phyloP scores from a whole-genome alignment of 1,140 invertebrate genomes.

The Elymnias hypermnestra region DNA sequence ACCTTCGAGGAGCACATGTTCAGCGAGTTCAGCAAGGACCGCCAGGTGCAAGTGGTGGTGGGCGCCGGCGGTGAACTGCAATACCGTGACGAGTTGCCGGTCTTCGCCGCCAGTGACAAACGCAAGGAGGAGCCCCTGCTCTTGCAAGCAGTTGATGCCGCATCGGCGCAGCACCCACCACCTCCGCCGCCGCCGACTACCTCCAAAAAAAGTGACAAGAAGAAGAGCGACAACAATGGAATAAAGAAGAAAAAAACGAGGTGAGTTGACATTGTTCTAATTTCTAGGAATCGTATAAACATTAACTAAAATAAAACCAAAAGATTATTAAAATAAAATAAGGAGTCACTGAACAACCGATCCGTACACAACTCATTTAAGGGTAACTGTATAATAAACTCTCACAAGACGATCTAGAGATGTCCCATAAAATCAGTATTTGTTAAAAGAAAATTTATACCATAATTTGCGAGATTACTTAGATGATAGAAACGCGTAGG shows the following conservation, averaged over 20 bases:
- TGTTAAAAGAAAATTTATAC: too few relatives aligned
- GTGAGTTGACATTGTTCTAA: constrained; percentile 71
- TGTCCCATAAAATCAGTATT: too few relatives aligned
- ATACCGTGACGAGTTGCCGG: constrained; percentile 72
- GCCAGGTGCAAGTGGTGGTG: constrained; percentile 83
- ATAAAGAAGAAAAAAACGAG: constrained; percentile 96
- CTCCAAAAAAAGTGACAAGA: constrained; percentile 84
- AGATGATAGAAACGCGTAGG: too few relatives aligned
- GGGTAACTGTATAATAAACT: too few relatives aligned
- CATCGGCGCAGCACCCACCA: constrained; percentile 36
- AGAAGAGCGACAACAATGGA: constrained; percentile 90
- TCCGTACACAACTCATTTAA: too few relatives aligned
- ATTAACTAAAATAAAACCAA: too few relatives aligned
- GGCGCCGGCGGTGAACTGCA: constrained; percentile 77
- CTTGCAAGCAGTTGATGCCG: constrained; percentile 63
- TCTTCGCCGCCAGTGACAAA: constrained; percentile 64
- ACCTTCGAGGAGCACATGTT: constrained; percentile 87
- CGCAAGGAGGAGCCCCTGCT: constrained; percentile 76
- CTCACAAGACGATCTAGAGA: too few relatives aligned
- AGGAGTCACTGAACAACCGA: too few relatives aligned
- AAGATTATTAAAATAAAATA: too few relatives aligned
- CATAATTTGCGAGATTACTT: too few relatives aligned
- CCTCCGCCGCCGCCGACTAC: constrained; percentile 48
- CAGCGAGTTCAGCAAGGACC: constrained; percentile 81
- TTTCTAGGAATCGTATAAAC: too few relatives aligned